A percentile compares a stretch with the other conserved stretches of the same genome.
Conservation (phyloP, 2,888 invertebrate genomes). For the Polietes domitor region DNA sequence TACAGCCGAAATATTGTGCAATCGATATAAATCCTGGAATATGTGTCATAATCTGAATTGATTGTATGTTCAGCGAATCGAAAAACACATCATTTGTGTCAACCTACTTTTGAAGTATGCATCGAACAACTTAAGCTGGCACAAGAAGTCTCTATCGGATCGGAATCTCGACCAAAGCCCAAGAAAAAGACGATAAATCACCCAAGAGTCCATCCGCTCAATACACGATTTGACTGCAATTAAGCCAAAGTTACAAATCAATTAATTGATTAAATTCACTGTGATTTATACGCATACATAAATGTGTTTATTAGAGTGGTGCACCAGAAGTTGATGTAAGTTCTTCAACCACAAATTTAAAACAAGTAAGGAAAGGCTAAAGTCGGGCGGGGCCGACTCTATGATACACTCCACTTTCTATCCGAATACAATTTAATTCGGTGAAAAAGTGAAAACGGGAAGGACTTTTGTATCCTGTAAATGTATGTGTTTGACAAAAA, state of each 20-base stretch:
- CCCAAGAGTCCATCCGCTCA: background rate
- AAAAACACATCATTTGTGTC: constrained; percentile 24
- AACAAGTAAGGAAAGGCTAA: no score
- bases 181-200: background rate
- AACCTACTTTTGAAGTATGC: background rate
- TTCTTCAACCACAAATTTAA: no score
- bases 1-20: background rate
- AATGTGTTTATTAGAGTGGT: no score
- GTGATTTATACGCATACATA: constrained; percentile 2
- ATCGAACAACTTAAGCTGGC: background rate
- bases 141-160: background rate
- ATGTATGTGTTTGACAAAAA: no score
- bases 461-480: no score
- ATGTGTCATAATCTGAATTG: constrained; percentile 12
- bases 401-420: no score
- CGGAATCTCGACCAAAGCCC: background rate
- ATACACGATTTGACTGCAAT: constrained; percentile 20
- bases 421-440: no score
- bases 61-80: constrained; percentile 1
- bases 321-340: no score
- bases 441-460: no score
- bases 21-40: background rate
- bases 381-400: no score
- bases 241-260: constrained; percentile 36
- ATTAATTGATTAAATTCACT: constrained; percentile 49